Conservation (phyloP, 2,888 invertebrate genomes). For the Meghimatium bilineatum region DNA sequence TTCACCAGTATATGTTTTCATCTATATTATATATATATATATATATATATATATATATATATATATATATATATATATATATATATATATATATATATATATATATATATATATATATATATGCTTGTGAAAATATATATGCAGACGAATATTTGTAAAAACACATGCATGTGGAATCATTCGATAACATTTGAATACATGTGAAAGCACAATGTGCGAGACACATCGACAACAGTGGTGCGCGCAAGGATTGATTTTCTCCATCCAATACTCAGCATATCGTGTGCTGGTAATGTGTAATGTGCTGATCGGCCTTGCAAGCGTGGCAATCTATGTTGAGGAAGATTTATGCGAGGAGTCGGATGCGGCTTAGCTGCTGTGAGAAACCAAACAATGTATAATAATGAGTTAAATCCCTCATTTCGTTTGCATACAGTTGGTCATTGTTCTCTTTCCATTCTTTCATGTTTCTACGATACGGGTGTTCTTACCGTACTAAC, state of each 20-base stretch:
- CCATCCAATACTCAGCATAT: not conserved
- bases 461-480: too few relatives aligned
- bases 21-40: too few relatives aligned
- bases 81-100: too few relatives aligned
- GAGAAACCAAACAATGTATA: not conserved
- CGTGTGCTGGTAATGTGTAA: not conserved
- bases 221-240: not conserved
- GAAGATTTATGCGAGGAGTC: not conserved
- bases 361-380: not conserved
- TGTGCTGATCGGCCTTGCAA: not conserved
- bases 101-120: too few relatives aligned
- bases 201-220: not conserved
- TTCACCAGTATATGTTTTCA: too few relatives aligned
- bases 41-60: too few relatives aligned
- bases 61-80: too few relatives aligned
- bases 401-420: not conserved
- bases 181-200: not conserved
- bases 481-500: too few relatives aligned
- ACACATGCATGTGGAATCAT: not conserved
- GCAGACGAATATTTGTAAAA: too few relatives aligned
- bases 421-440: too few relatives aligned
- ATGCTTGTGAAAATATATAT: too few relatives aligned
- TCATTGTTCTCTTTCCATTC: too few relatives aligned
- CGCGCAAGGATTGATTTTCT: not conserved
- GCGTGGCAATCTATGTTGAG: not conserved